Conservation (phyloP, 2,797 vertebrate genomes). For the Nothura maculosa region DNA sequence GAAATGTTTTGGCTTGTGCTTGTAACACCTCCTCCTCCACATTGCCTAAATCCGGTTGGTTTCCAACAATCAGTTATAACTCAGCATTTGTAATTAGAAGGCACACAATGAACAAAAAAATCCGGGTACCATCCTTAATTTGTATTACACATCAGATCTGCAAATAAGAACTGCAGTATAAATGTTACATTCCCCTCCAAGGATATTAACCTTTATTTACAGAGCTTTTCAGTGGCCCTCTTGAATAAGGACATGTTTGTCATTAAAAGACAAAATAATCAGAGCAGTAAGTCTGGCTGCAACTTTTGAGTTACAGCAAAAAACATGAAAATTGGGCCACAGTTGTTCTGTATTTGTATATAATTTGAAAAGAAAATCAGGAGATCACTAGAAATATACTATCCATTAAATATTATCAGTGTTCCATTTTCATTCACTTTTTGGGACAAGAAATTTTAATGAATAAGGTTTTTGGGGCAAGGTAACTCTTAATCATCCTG, state of each 20-base stretch:
- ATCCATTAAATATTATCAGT: background rate
- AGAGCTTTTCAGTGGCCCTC: background rate
- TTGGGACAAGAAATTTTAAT: background rate
- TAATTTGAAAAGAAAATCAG: slow-evolving; percentile 23
- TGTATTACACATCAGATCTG: slow-evolving; percentile 16
- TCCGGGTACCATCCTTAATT: background rate
- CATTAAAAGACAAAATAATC: slow-evolving; percentile 52
- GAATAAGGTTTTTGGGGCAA: background rate
- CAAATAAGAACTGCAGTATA: background rate
- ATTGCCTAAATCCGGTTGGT: background rate
- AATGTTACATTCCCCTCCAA: slow-evolving; percentile 27
- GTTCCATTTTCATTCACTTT: background rate
- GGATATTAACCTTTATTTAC: slow-evolving; percentile 42
- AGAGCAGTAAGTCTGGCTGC: background rate
- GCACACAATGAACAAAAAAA: background rate
- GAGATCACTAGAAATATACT: background rate
- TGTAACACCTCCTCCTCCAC: background rate
- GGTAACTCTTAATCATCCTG: background rate
- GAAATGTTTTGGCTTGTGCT: background rate
- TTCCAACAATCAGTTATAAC: background rate
- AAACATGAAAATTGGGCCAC: background rate
- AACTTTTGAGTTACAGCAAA: background rate
- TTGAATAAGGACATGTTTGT: slow-evolving; percentile 7
- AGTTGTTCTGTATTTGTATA: background rate
- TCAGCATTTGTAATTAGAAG: background rate